phyloP scores from a whole-genome alignment of 2,797 vertebrate species.

The Tapera naevia region DNA sequence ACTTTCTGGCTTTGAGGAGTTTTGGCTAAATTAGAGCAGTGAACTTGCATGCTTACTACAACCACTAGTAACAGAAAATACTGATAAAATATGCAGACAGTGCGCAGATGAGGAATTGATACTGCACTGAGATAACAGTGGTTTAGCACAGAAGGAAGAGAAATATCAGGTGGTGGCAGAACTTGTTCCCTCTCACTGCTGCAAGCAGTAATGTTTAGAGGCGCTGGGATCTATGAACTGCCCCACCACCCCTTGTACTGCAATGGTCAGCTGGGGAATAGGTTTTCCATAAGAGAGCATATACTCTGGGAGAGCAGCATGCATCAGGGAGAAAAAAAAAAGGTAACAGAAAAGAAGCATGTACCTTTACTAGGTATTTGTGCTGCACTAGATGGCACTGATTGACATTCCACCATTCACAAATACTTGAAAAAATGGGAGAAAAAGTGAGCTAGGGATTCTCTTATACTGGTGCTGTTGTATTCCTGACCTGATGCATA shows the following conservation, averaged over 20 bases:
- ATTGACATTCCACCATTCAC: neutral
- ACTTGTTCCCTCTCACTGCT: neutral
- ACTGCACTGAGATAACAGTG: neutral
- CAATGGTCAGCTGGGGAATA: neutral
- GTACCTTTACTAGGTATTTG: neutral
- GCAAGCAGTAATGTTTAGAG: neutral
- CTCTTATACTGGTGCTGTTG: neutral
- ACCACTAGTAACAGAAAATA: neutral
- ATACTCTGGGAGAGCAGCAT: neutral
- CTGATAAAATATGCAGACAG: neutral
- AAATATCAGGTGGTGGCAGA: neutral
- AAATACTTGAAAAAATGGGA: neutral
- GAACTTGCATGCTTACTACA: rapidly evolving
- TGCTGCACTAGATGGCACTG: neutral
- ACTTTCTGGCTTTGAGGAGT: neutral
- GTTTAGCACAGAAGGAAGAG: neutral
- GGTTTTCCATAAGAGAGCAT: neutral
- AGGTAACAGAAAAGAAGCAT: neutral
- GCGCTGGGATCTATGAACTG: neutral
- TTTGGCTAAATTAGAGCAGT: neutral
- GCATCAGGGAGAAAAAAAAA: neutral
- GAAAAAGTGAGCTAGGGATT: neutral
- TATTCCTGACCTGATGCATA: neutral
- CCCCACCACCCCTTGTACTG: too few species aligned
- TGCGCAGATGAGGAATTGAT: neutral